These are phyloP conservation scores for Clarias batrachus DNA, from an alignment of 2,113 vertebrate genomes.

Conservation along the genomic window DNA sequence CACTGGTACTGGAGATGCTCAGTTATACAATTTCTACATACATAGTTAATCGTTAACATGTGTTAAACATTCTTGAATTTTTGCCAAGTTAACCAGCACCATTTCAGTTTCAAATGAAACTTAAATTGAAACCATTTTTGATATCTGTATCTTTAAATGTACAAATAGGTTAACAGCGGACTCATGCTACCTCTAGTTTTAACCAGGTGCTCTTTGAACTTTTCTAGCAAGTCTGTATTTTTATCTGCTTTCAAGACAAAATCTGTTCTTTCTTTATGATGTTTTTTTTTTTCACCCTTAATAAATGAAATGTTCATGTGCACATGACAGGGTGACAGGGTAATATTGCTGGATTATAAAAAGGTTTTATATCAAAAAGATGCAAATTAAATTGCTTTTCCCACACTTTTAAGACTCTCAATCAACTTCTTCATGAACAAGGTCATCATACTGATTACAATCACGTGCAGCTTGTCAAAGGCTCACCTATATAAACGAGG, in stretches of 20 bases:
- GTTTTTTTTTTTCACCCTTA: not conserved
- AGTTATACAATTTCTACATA: too few species aligned
- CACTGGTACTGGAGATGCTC: too few species aligned
- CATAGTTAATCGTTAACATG: too few species aligned
- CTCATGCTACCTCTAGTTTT: not conserved
- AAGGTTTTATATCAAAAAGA: not conserved
- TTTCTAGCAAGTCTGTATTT: not conserved
- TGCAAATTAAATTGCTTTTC: not conserved
- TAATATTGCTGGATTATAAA: not conserved
- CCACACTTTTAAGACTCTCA: not conserved
- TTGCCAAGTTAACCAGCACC: too few species aligned
- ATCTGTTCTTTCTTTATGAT: not conserved
- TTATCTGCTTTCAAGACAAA: not conserved
- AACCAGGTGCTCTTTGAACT: not conserved
- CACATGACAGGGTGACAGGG: not conserved
- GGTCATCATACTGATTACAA: not conserved
- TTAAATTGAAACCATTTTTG: too few species aligned
- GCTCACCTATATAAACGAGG: not conserved
- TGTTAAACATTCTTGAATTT: too few species aligned
- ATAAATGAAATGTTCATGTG: not conserved
- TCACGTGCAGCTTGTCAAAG: not conserved
- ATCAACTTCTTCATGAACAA: not conserved
- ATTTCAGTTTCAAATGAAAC: too few species aligned
- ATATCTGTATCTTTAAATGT: not conserved
- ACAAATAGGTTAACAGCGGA: not conserved